phyloP scores from a whole-genome alignment of 2,113 vertebrate genomes.

The Chionis minor region DNA sequence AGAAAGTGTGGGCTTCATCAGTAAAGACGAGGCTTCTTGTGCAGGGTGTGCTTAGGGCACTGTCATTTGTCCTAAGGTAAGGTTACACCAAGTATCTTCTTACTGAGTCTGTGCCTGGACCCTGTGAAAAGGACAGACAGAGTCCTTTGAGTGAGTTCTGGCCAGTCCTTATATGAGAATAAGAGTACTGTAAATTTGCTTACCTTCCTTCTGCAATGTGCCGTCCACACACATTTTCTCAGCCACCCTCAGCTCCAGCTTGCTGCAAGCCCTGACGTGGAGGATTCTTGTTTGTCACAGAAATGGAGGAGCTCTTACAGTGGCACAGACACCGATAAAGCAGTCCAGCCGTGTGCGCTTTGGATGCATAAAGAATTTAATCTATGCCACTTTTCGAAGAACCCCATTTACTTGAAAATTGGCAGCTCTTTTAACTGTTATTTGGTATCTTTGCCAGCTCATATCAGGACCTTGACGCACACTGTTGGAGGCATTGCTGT shows the following conservation, averaged over 20 bases:
- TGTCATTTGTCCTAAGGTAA: neutral
- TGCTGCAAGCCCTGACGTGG: neutral
- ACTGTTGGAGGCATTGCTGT: neutral
- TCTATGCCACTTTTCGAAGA: neutral
- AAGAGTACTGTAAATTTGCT: neutral
- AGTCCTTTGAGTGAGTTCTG: neutral
- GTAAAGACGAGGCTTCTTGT: neutral
- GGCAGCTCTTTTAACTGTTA: neutral
- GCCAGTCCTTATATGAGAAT: neutral
- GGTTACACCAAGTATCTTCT: neutral
- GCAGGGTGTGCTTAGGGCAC: neutral
- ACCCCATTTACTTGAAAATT: neutral
- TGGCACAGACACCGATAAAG: neutral
- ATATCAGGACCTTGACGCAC: neutral
- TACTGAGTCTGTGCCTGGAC: neutral
- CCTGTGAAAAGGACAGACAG: neutral
- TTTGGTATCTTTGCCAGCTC: neutral
- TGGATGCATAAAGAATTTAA: neutral
- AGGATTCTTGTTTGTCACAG: neutral
- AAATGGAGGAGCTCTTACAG: neutral
- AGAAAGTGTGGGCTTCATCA: neutral
- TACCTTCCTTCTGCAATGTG: neutral
- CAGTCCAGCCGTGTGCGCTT: accelerated
- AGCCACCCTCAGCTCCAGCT: neutral
- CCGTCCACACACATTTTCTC: neutral